phyloP scores from a whole-genome alignment of 2,113 vertebrate species.

The Gallinago undulata region DNA sequence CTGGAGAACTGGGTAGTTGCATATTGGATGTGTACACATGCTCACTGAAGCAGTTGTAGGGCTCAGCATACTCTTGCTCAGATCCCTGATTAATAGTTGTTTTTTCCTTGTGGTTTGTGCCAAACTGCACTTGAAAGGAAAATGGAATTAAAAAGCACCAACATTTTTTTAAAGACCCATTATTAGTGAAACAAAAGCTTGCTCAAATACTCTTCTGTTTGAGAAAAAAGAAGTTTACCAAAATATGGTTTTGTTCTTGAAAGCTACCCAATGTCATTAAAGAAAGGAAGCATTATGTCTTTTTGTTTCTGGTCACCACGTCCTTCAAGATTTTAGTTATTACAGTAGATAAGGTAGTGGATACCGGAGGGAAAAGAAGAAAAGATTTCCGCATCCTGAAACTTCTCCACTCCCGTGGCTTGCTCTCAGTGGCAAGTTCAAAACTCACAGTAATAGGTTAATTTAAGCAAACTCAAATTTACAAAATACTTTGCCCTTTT shows the following conservation, averaged over 20 bases:
- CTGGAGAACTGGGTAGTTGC: not conserved
- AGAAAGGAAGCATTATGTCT: not conserved
- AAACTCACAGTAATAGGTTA: not conserved
- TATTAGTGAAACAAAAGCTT: constrained; percentile 16
- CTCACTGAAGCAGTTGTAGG: not conserved
- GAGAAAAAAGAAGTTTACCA: not conserved
- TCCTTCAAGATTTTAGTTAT: not conserved
- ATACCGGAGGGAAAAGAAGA: not conserved
- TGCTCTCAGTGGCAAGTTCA: not conserved
- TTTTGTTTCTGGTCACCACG: not conserved
- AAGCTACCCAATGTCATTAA: not conserved
- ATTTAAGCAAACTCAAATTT: not conserved
- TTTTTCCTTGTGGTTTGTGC: not conserved
- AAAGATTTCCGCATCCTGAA: not conserved
- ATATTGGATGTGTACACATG: not conserved
- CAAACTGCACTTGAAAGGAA: constrained; percentile 4
- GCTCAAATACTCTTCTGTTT: not conserved
- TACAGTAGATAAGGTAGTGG: not conserved
- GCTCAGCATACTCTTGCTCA: not conserved
- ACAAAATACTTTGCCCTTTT: not conserved
- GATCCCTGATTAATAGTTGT: not conserved
- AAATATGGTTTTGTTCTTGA: not conserved
- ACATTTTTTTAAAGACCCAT: not conserved
- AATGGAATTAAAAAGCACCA: not conserved
- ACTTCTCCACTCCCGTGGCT: not conserved